These are phyloP conservation scores for Tribolium castaneum DNA, from an alignment of 1,140 invertebrate genomes.

Conservation along the genomic window DNA sequence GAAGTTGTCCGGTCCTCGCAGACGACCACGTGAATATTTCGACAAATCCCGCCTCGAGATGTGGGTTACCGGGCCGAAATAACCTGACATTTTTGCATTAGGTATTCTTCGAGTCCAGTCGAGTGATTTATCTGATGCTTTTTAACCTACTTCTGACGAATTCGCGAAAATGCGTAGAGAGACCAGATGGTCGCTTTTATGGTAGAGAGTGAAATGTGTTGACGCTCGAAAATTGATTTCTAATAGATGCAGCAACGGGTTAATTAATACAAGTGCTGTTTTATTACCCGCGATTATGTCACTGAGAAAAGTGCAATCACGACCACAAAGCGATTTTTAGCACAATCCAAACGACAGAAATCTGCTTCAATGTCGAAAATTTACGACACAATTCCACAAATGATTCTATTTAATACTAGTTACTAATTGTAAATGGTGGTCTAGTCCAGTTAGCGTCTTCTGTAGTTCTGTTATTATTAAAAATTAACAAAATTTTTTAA, in stretches of 20 bases:
- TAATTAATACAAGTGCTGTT: not conserved
- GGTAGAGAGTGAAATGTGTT: slow-evolving; percentile 8
- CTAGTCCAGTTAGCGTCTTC: too few relatives aligned
- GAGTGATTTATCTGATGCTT: slow-evolving; percentile 12
- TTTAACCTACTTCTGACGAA: slow-evolving; percentile 4
- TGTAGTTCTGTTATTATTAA: too few relatives aligned
- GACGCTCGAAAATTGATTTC: slow-evolving; percentile 2
- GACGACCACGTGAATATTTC: slow-evolving; percentile 12
- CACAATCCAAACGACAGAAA: too few relatives aligned
- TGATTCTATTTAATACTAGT: too few relatives aligned
- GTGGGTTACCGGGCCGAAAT: slow-evolving; percentile 12
- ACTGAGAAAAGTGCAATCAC: not conserved
- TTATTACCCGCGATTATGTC: not conserved
- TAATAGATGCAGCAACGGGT: not conserved
- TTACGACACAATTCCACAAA: too few relatives aligned
- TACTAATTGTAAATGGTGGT: too few relatives aligned
- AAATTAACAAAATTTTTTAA: too few relatives aligned
- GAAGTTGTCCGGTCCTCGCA: not conserved
- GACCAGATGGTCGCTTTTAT: not conserved
- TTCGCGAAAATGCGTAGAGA: not conserved
- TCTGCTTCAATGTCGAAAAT: too few relatives aligned
- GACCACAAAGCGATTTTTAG: too few relatives aligned
- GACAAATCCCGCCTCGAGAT: slow-evolving; percentile 9
- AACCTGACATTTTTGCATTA: slow-evolving; percentile 34
- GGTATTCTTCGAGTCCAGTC: not conserved